phyloP scores from a whole-genome alignment of 2,888 invertebrate genomes.

The Hyppa rectilinea region DNA sequence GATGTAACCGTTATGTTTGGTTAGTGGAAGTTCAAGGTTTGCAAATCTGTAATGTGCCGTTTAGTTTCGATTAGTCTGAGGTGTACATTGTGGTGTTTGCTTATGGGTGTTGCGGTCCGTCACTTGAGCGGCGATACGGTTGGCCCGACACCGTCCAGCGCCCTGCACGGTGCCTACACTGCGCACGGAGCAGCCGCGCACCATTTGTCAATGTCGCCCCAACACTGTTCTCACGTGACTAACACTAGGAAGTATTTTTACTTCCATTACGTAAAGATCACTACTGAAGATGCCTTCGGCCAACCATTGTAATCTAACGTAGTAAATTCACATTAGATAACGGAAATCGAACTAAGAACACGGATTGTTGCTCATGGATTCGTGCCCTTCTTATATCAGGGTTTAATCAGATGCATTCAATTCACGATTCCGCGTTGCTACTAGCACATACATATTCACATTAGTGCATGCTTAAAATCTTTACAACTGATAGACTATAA shows the following conservation, averaged over 20 bases:
- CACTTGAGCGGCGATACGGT: constrained; percentile 41
- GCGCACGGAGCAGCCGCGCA: constrained; percentile 62
- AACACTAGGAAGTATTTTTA: constrained; percentile 83
- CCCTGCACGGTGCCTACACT: constrained; percentile 63
- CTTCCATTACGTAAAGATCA: constrained; percentile 83
- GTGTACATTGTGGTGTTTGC: constrained; percentile 71
- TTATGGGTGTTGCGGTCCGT: constrained; percentile 54
- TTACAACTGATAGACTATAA: constrained; percentile 35
- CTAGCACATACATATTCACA: constrained; percentile 58
- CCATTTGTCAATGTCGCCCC: constrained; percentile 83
- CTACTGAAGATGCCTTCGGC: constrained; percentile 77
- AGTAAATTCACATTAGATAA: constrained; percentile 87
- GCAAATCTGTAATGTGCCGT: constrained; percentile 70
- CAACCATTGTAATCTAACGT: constrained; percentile 79
- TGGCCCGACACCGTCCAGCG: constrained; percentile 37
- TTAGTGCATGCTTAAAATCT: constrained; percentile 53
- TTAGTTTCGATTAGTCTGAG: constrained; percentile 70
- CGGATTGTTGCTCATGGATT: constrained; percentile 81
- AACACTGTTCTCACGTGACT: constrained; percentile 82
- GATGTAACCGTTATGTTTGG: constrained; percentile 62
- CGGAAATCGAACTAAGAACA: constrained; percentile 80
- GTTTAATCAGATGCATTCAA: constrained; percentile 75
- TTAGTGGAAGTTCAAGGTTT: constrained; percentile 68
- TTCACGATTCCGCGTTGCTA: constrained; percentile 71
- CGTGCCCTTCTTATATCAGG: constrained; percentile 80